These are phyloP conservation scores for Tromatobia lineatoria DNA, from an alignment of 2,888 invertebrate genomes.

Conservation along the genomic window DNA sequence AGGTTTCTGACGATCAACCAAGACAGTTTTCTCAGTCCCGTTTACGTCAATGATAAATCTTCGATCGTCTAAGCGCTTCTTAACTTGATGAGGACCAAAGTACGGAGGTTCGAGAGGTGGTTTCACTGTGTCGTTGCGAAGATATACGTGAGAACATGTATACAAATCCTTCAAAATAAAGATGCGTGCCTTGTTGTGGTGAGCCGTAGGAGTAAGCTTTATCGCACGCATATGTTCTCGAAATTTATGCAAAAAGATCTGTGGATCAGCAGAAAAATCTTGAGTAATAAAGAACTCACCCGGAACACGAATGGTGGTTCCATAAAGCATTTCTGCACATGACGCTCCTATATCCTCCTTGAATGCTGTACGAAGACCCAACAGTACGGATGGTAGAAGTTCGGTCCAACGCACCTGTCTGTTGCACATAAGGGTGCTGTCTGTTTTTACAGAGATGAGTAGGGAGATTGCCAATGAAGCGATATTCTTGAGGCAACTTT, in stretches of 20 bases:
- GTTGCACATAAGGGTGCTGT: slow-evolving; percentile 77
- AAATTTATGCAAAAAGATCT: slow-evolving; percentile 64
- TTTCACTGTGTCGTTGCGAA: slow-evolving; percentile 52
- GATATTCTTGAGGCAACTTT: no score
- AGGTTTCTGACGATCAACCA: slow-evolving; percentile 1
- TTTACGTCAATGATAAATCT: slow-evolving; percentile 55
- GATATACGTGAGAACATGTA: slow-evolving; percentile 59
- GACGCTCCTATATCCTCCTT: slow-evolving; percentile 71
- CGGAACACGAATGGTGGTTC: slow-evolving; percentile 68
- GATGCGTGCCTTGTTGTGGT: slow-evolving; percentile 47
- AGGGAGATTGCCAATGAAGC: no score
- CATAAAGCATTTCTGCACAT: slow-evolving; percentile 69
- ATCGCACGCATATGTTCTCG: slow-evolving; percentile 61
- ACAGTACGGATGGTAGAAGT: slow-evolving; percentile 77
- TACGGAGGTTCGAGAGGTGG: slow-evolving; percentile 64
- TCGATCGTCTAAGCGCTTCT: slow-evolving; percentile 30
- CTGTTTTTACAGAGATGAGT: slow-evolving; percentile 82
- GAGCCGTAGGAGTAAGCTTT: slow-evolving; percentile 55
- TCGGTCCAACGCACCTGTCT: slow-evolving; percentile 72
- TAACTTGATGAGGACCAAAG: slow-evolving; percentile 57
- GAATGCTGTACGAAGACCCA: slow-evolving; percentile 76
- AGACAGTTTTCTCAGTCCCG: slow-evolving; percentile 34
- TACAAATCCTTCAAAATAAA: slow-evolving; percentile 49
- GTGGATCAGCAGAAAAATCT: slow-evolving; percentile 58
- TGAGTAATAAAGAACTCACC: slow-evolving; percentile 69